A percentile compares a stretch with the other conserved stretches of the same genome.
Conservation (phyloP, 1,140 invertebrate genomes). For the Linepithema humile region DNA sequence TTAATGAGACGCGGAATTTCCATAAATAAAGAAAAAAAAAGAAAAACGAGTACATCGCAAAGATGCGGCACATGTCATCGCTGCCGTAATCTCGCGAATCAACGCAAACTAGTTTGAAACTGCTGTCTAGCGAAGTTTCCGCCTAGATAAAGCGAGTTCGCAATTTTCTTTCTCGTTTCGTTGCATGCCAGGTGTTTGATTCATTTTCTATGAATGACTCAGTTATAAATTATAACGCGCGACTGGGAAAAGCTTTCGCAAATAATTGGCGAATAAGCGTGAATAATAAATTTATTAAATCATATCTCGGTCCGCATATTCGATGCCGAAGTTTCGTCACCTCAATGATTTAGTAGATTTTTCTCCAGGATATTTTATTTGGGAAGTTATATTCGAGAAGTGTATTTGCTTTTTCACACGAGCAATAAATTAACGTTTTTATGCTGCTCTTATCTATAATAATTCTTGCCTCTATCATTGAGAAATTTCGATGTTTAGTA, state of each 20-base stretch:
- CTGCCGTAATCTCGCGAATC: not conserved
- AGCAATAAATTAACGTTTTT: not conserved
- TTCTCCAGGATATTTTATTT: not conserved
- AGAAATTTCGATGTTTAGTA: not conserved
- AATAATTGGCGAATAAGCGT: not conserved
- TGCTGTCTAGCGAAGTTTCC: not conserved
- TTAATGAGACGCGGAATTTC: not conserved
- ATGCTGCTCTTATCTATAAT: not conserved
- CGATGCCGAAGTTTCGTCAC: not conserved
- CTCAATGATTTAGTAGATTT: not conserved
- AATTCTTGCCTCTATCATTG: not conserved
- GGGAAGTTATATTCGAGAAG: not conserved
- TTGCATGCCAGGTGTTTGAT: not conserved
- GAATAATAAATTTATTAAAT: conserved; percentile 11
- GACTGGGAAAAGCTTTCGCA: too few relatives aligned
- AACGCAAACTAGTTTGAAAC: not conserved
- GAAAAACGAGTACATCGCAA: not conserved
- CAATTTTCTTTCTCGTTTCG: not conserved
- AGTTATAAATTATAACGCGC: not conserved
- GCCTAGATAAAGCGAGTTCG: not conserved
- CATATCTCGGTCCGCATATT: not conserved
- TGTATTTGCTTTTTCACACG: not conserved
- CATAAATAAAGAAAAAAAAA: not conserved
- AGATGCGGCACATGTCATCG: not conserved
- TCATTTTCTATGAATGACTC: not conserved